These are phyloP conservation scores for Ceuthmochares aereus DNA, from an alignment of 2,113 vertebrate species.

Conservation along the genomic window DNA sequence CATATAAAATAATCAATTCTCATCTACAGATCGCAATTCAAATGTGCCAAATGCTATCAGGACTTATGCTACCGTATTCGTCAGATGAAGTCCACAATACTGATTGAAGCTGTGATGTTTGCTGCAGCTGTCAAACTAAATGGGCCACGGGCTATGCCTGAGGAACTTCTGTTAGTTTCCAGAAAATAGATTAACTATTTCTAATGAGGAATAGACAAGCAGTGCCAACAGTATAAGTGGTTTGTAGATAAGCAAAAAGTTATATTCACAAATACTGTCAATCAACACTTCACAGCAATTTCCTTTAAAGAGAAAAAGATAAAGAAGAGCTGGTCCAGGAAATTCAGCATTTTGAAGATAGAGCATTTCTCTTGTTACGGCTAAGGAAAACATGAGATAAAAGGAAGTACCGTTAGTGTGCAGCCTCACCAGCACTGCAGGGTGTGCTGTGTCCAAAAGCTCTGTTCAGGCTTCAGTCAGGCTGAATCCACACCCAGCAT, in stretches of 20 bases:
- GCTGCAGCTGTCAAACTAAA: neutral
- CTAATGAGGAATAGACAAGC: neutral
- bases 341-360: constrained; percentile 1
- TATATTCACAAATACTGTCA: constrained; percentile 12
- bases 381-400: neutral
- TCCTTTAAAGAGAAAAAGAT: neutral
- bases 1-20: neutral
- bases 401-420: neutral
- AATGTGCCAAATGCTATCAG: neutral
- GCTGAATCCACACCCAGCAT: neutral
- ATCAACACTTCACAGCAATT: constrained; percentile 11
- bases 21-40: neutral
- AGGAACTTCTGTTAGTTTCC: neutral
- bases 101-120: neutral
- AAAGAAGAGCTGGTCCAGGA: neutral
- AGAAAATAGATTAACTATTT: constrained; percentile 3
- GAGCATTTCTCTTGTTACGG: neutral
- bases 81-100: neutral
- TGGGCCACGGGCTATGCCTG: neutral
- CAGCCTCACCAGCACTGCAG: neutral
- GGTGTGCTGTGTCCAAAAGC: neutral
- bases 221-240: neutral
- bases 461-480: neutral
- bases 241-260: constrained; percentile 23
- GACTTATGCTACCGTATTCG: neutral